Base-by-base conservation (phyloP, 2,888 invertebrate genomes). In the Deroplatys truncata region DNA sequence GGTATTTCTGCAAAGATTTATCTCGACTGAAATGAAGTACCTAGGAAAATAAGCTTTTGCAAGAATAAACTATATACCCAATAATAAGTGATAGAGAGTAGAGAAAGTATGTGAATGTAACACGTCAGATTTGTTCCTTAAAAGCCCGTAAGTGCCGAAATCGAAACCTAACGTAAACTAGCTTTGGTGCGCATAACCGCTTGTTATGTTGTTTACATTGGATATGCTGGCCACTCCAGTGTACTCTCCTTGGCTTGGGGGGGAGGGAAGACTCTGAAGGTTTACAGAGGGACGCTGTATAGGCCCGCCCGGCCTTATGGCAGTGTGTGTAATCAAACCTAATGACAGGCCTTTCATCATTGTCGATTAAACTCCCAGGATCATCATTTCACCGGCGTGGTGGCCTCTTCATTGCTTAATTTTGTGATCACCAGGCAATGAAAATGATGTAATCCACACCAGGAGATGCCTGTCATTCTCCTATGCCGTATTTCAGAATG, bases 331-430 rank as follows among this genome's bases (percentile, higher is more conserved):
- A 87, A 87, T 87, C 87, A 87, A 29, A 87, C 56, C 87, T 87
- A 87, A 87, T 87, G 82, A 87, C 83, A 87, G 87, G 72, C 72
- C 82, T 87, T 82, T 83, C 83, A 82, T 87, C 87, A 82, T 35
- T 72, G 87, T 82, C 87, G 87, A 89, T 89, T 89, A 89, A 89
- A 86, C 83, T 49, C 43, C 56, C 56, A 72, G 82, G 86, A 89
- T 89, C 89, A 84, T 83, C 89, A 28, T 85, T 85, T 85, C 85
- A 85, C 43, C 43, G 85, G 28, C 56, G 87, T 72, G 29, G 82
- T 82, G 82, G 87, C 72, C 56, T 82, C 56, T 56, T 86, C 85
- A 89, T 89, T 86, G 89, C 89, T 89, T 86, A 89, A 89, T 89
- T 84, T 82, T 29, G 82, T 89, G 72, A 86, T 89, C 84, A 84